These are phyloP conservation scores for Notarius quadriscutis DNA, from an alignment of 2,113 vertebrate species.

Conservation along the genomic window DNA sequence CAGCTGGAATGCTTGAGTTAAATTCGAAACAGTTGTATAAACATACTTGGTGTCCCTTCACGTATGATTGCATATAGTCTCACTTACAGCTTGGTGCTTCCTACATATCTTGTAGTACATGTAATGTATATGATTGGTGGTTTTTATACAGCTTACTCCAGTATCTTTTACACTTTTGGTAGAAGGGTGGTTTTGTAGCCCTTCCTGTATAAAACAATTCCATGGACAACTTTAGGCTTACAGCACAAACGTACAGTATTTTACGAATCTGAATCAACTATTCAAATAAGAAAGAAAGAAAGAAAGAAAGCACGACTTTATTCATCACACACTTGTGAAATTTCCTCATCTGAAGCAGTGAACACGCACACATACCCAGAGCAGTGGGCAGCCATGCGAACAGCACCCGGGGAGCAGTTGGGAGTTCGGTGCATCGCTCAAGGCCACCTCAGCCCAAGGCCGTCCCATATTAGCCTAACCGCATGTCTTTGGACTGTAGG, in stretches of 20 bases:
- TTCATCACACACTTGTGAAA: no score
- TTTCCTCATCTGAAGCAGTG: no score
- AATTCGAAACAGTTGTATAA: slow-evolving; percentile 27
- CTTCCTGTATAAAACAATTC: neutral
- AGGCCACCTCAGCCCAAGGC: no score
- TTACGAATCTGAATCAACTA: neutral
- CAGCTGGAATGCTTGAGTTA: neutral
- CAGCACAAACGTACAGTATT: neutral
- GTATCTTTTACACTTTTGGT: neutral
- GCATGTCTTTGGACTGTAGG: no score
- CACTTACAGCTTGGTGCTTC: neutral
- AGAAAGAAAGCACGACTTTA: no score
- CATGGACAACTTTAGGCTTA: neutral
- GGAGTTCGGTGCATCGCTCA: no score
- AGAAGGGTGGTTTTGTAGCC: neutral
- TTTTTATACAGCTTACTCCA: neutral
- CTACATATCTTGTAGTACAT: neutral
- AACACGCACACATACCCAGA: no score
- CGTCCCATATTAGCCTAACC: no score
- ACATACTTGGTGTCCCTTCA: slow-evolving; percentile 4
- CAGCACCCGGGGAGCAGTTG: no score
- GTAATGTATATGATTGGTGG: neutral
- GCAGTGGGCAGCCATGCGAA: no score
- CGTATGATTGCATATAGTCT: neutral
- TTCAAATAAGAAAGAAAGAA: neutral